Evolutionary conservation across 2,888 invertebrate species (phyloP).

Genomic region (Nomada flava): DNA sequence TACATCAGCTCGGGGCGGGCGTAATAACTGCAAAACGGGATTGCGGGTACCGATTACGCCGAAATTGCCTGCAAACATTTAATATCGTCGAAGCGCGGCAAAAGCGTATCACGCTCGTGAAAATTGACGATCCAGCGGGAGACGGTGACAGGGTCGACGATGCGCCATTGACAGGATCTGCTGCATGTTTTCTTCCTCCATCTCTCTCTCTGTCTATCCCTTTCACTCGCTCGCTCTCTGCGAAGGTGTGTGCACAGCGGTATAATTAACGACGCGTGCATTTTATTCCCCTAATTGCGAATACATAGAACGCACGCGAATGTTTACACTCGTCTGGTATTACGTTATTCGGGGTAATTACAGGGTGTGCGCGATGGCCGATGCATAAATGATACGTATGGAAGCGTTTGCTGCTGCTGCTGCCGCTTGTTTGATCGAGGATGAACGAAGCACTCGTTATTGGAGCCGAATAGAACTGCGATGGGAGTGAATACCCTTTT

Average conservation of each 20-base stretch:
- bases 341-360: constrained; percentile 58
- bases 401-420: constrained; percentile 18
- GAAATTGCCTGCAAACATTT: constrained; percentile 81
- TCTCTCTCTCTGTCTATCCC: neutral
- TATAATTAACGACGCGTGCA: constrained; percentile 58
- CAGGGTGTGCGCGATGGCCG: constrained; percentile 41
- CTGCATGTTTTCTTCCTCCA: neutral
- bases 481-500: neutral
- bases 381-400: constrained; percentile 52
- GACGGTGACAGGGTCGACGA: constrained; percentile 63
- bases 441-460: constrained; percentile 7
- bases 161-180: constrained; percentile 40
- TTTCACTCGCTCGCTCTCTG: neutral
- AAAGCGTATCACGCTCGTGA: constrained; percentile 75
- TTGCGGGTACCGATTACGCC: constrained; percentile 76
- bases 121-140: constrained; percentile 76
- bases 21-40: constrained; percentile 76
- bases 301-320: constrained; percentile 44
- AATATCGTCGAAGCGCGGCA: constrained; percentile 77
- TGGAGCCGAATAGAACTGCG: constrained; percentile 2
- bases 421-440: constrained; percentile 32
- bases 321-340: constrained; percentile 58
- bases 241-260: constrained; percentile 38
- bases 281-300: constrained; percentile 63
- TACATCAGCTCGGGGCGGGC: constrained; percentile 60